Evolutionary conservation across 2,888 invertebrate species (phyloP), one percentile per base, ranked within the genome.

Genomic region (Aphidius colemani): DNA sequence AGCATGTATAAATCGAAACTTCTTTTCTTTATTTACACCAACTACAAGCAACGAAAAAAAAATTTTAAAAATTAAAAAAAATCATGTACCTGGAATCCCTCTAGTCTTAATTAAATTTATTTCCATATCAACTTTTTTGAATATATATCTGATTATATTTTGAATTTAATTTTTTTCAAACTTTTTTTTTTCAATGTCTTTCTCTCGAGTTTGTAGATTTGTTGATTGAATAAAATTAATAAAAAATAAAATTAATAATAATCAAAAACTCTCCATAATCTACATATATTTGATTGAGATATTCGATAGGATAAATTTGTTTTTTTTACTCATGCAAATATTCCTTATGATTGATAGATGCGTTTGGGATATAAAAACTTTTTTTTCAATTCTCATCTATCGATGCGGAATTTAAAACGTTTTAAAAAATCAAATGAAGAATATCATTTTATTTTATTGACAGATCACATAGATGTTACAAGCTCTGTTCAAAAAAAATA

Each of bases 61-160:
- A 30, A 30, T 3, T 3, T 5, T 3, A 30, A 30, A 30, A 30
- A 18, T 1, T 18, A 18, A 30, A 30, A 30, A 30, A 30, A 30
- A 53, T 41, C 61, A 68, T 67, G 56, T 80, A 80, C 79, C 66
- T 63, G 69, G 79, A 81, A 80, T 78, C 76, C 73, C 77, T 80
- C 13, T 11, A 80, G 80, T 79, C 78, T 78, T 78, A 80, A 81
- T 81, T 78, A 79, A 81, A 80, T 81, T 78, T 79, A 78, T 78
- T 76, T 75, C 75, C 73, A 73, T 75, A 74, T 72, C 74, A 67
- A 68, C 69, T 45, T 46, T 10, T 30, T 30, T 30, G 30, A 30
- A 30, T 30, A 30, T 30, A 30, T 30, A 30, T 30, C 30, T 30
- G 30, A 30, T 30, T 30, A 30, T 30, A 30, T 30, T 30, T 5